Evolutionary conservation across 2,113 vertebrate species (phyloP).

Genomic region (Numida meleagris): DNA sequence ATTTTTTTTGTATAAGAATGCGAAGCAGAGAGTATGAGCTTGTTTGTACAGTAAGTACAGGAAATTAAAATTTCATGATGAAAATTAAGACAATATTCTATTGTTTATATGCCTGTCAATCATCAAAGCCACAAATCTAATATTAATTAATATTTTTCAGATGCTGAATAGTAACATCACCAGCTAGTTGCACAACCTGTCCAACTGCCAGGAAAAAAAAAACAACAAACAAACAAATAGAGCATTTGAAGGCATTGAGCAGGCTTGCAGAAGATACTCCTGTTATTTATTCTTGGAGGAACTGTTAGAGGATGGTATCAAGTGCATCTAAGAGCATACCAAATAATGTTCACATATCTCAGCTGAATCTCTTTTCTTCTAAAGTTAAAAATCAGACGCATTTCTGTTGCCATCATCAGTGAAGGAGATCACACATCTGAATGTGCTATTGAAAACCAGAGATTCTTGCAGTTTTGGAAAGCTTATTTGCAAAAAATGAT

Average conservation of each 20-base stretch:
- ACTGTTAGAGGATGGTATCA: background rate
- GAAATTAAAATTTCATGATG: background rate
- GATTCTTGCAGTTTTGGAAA: background rate
- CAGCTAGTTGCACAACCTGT: background rate
- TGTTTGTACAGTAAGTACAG: background rate
- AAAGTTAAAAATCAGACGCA: background rate
- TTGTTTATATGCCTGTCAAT: background rate
- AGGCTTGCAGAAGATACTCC: background rate
- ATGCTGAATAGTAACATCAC: background rate
- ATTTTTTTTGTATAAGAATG: background rate
- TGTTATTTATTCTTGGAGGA: background rate
- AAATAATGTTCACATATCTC: background rate
- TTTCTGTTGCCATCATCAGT: background rate
- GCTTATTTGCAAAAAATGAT: background rate
- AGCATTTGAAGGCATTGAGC: background rate
- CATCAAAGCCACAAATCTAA: background rate
- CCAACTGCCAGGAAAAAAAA: background rate
- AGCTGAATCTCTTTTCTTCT: background rate
- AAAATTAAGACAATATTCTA: background rate
- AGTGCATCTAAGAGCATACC: background rate
- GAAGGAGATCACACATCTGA: background rate
- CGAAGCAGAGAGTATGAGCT: background rate
- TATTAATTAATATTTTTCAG: background rate
- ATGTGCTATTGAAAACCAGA: background rate
- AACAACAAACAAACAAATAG: background rate